Conservation (phyloP, 1,140 invertebrate genomes). For the Ceratina calcarata region DNA sequence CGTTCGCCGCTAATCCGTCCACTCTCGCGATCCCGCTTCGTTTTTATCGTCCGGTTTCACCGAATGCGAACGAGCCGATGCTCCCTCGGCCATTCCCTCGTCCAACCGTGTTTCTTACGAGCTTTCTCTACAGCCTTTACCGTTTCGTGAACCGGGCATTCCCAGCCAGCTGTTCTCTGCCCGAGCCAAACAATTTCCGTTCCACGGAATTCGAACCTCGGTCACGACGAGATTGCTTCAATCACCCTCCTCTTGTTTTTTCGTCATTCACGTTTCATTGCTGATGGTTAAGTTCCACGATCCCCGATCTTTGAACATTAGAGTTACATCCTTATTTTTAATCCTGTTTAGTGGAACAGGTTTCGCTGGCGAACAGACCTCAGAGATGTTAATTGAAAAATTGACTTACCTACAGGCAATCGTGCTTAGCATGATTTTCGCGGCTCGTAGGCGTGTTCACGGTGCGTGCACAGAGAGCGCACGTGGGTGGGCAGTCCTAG, state of each 20-base stretch:
- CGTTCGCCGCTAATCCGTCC: constrained; percentile 53
- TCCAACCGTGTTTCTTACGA: constrained; percentile 33
- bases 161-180: constrained; percentile 4
- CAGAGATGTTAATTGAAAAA: not conserved
- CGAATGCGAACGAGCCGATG: constrained; percentile 24
- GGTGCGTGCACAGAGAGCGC: constrained; percentile 33
- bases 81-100: constrained; percentile 30
- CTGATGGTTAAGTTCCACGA: no score
- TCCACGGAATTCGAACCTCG: not conserved
- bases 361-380: not conserved
- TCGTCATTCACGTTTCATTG: no score
- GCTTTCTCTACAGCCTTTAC: constrained; percentile 13
- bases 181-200: constrained; percentile 9
- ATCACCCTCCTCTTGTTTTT: not conserved
- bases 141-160: constrained; percentile 7
- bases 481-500: constrained; percentile 54
- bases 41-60: constrained; percentile 50
- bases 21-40: constrained; percentile 54
- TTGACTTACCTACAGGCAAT: not conserved
- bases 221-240: not conserved
- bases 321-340: no score
- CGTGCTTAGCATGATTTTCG: not conserved
- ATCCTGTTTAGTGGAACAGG: not conserved
- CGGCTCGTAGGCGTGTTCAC: constrained; percentile 37
- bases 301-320: no score